Evolutionary conservation across 2,113 vertebrate genomes (phyloP), one percentile per base, ranked within the genome.

Genomic region (Menura novaehollandiae): DNA sequence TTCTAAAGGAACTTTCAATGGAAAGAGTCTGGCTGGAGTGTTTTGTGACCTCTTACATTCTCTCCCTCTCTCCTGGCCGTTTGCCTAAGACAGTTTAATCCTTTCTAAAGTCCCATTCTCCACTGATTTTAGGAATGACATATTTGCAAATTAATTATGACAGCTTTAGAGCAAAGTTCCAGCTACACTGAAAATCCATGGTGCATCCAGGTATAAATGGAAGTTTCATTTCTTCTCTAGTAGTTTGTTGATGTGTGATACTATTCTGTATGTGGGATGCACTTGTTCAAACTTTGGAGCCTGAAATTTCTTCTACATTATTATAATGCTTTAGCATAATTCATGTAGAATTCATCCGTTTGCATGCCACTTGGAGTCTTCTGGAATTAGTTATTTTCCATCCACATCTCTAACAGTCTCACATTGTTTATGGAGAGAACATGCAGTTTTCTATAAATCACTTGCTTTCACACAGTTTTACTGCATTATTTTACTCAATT

Each of bases 361-460:
- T 55, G 49, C 47, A 7, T 86, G 41, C 72, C 60, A 28, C 52
- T 71, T 92, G 88, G 56, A 95, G 52, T 72, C 72, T 84, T 37
- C 32, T 81, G 88, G 55, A 74, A 81, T 84, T 84, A 83, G 56
- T 88, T 80, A 32, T 95, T 97, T 94, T 92, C 85, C 24, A 63
- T 90, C 82, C 51, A 9, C 22, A 49, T 88, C 64, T 90, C 33
- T 74, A 86, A 59, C 68, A 69, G 60, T 71, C 81, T 74, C 47
- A 47, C 82, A 32, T 63, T 91, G 85, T 93, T 93, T 92, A 63
- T 81, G 52, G 83, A 51, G 85, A 26, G 88, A 77, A 56, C 72
- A 24, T 56, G 59, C 24, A 71, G 49, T 53, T 95, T 91, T 33
- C 19, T 35, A 32, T 73, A 95, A 90, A 79, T 80, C 58, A 26